Evolutionary conservation across 2,888 invertebrate species (phyloP).

Genomic region (Eupithecia subumbrata): DNA sequence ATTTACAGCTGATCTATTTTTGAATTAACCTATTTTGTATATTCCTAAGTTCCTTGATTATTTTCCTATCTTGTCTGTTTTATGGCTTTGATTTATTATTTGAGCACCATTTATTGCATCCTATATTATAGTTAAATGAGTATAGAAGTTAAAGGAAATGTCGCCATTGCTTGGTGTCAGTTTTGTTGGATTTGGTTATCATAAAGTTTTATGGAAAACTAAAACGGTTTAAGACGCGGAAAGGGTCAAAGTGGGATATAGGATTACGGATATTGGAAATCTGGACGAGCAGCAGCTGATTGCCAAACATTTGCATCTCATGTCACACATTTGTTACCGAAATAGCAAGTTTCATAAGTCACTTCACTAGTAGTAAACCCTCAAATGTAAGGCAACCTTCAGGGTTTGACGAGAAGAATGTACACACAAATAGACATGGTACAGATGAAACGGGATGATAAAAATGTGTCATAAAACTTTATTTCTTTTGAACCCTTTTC

Average conservation of each 20-base stretch:
- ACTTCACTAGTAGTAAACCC: background rate
- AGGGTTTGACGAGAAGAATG: background rate
- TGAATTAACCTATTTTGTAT: no score
- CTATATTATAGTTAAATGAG: no score
- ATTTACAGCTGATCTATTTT: no score
- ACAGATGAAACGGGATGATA: constrained; percentile 5
- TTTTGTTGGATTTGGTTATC: constrained; percentile 7
- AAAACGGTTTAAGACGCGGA: constrained; percentile 20
- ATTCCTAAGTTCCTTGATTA: no score
- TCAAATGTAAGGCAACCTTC: background rate
- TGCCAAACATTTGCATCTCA: constrained; percentile 2
- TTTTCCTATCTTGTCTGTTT: no score
- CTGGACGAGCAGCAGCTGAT: constrained; percentile 39
- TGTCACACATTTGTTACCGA: background rate
- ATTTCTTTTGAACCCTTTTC: constrained; percentile 9
- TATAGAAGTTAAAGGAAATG: background rate
- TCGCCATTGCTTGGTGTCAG: background rate
- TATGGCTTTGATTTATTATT: no score
- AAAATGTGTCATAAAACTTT: constrained; percentile 7
- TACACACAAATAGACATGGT: background rate
- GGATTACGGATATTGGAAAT: constrained; percentile 43
- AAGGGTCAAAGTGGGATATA: constrained; percentile 24
- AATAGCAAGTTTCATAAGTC: background rate
- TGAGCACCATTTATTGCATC: no score
- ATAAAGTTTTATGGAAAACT: constrained; percentile 17